Base-by-base conservation (phyloP, 2,888 invertebrate species). In the Apodemia zela region DNA sequence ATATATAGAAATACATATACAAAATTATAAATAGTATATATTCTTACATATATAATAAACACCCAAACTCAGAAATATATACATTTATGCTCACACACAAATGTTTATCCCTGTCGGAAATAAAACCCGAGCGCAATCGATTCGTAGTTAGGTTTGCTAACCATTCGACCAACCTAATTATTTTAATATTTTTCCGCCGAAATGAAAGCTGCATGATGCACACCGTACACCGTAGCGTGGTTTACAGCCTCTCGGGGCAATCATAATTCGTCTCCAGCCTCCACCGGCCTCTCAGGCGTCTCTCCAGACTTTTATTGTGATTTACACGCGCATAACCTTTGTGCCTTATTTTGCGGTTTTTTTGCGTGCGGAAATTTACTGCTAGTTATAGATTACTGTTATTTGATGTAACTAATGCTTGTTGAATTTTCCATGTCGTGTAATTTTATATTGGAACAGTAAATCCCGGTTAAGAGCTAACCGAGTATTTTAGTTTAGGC, bases 281-380 rank as follows among this genome's bases (percentile, higher is more conserved):
- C 78, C 80, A 79, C 78, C 74, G 75, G 77, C 74, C 73, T 75
- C 77, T 72, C 79, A 83, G 86, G 85, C 88, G 87, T 84, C 85
- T 83, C 77, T 69, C 73, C 71, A 64, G 87, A 89, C 89, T 87
- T 88, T 87, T 90, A 89, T 89, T 89, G 87, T 89, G 89, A 89
- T 89, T 89, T 89, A 90, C 81, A 77, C 78, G 70, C 76, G 75
- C 76, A 78, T 75, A 78, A 76, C 78, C 79, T 80, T 79, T 78
- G 77, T 76, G 66, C 47, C 59, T 64, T 66, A 38, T 38, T 65
- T 64, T 67, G 64, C 63, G 61, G 63, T 42, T 59, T 67, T 68
- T 68, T 68, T 69, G 21, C 51, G 51, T 68, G 65, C 64, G 62
- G 49, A 64, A 42, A 67, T 65, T 64, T 68, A 62, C 68, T 62